Evolutionary conservation across 2,113 vertebrate species (phyloP).

Genomic region (Aramus guarauna): DNA sequence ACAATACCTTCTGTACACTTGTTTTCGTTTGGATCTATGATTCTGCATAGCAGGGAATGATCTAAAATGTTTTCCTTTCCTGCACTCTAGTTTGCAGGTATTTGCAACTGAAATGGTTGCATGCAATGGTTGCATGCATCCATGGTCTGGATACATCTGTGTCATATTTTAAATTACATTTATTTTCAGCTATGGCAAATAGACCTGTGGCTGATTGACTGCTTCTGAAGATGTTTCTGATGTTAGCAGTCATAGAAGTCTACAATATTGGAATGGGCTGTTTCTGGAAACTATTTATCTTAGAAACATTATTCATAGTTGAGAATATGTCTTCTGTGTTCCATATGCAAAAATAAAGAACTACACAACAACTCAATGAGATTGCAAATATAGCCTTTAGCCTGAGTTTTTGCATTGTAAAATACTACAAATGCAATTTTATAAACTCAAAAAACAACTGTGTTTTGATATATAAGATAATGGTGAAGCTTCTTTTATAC

Average conservation of each 20-base stretch:
- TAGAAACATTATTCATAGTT: not conserved
- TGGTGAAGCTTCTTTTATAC: not conserved
- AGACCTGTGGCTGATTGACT: slow-evolving; percentile 6
- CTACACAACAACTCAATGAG: not conserved
- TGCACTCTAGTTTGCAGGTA: not conserved
- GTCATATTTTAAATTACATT: slow-evolving; percentile 30
- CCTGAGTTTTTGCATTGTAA: not conserved
- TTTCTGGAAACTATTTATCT: slow-evolving; percentile 4
- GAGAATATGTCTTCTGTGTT: not conserved
- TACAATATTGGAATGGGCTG: not conserved
- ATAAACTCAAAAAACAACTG: not conserved
- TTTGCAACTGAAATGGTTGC: not conserved
- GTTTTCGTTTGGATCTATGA: not conserved
- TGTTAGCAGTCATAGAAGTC: not conserved
- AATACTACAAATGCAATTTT: not conserved
- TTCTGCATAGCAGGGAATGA: not conserved
- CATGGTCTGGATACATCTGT: not conserved
- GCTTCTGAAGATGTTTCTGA: slow-evolving; percentile 27
- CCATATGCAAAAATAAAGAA: not conserved
- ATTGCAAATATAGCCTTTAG: not conserved
- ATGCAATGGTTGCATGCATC: too few species aligned
- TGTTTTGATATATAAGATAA: not conserved
- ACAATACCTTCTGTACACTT: not conserved
- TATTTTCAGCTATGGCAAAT: slow-evolving; percentile 33
- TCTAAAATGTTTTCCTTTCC: not conserved